A percentile compares a stretch with the other conserved stretches of the same genome.
phyloP scores from a whole-genome alignment of 2,797 vertebrate genomes.

The Euthynnus affinis region DNA sequence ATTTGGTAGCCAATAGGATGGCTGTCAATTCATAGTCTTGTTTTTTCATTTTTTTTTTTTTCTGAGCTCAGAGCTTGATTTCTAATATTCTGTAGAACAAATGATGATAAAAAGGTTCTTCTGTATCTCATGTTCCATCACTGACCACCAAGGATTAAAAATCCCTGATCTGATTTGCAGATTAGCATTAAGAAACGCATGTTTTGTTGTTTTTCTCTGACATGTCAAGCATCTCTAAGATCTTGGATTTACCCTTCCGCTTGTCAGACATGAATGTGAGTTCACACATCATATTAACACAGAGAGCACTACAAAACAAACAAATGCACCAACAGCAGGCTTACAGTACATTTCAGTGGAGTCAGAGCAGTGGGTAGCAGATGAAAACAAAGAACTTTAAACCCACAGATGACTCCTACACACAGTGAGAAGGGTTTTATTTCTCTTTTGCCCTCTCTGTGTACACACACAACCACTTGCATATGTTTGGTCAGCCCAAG shows the following conservation, averaged over 20 bases:
- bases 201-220: constrained; percentile 7
- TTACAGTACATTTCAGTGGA: constrained; percentile 11
- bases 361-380: constrained; percentile 2
- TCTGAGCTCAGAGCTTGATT: not conserved
- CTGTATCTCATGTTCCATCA: not conserved
- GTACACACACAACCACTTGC: constrained; percentile 4
- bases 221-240: not conserved
- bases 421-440: constrained; percentile 24
- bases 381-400: constrained; percentile 48
- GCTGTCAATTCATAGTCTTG: too few relatives aligned
- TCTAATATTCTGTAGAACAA: not conserved
- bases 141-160: constrained; percentile 15
- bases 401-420: constrained; percentile 36
- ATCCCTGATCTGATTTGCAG: constrained; percentile 5
- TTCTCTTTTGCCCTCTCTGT: constrained; percentile 22
- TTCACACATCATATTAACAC: constrained; percentile 26
- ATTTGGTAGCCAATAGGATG: too few relatives aligned
- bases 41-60: too few relatives aligned
- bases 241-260: constrained; percentile 5
- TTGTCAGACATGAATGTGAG: not conserved
- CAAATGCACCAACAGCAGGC: not conserved
- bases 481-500: constrained; percentile 13
- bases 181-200: constrained; percentile 24
- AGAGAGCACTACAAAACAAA: constrained; percentile 3
- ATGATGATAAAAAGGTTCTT: not conserved